Conservation (phyloP, 2,113 vertebrate genomes). For the Myrmecophaga tridactyla region DNA sequence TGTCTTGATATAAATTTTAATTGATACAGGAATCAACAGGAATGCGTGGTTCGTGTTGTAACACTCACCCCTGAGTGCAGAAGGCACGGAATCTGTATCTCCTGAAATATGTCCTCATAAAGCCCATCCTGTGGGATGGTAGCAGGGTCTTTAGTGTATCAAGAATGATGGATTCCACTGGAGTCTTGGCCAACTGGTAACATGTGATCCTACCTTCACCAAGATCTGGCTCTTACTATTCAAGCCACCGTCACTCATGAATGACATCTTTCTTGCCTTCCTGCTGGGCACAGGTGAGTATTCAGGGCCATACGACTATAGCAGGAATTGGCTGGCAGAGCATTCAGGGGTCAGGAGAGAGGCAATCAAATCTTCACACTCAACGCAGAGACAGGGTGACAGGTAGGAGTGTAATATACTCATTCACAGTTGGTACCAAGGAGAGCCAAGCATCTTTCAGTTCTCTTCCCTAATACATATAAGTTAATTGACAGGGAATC, state of each 20-base stretch:
- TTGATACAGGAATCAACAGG: too few species aligned
- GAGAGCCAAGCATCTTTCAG: background rate
- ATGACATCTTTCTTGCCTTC: background rate
- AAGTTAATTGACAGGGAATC: background rate
- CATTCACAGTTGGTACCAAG: too few species aligned
- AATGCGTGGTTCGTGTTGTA: background rate
- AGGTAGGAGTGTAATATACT: background rate
- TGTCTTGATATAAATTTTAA: background rate
- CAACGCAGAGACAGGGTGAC: background rate
- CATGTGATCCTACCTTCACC: too few species aligned
- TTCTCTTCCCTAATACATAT: background rate
- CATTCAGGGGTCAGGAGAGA: background rate
- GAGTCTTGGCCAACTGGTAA: background rate
- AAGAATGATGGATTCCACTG: background rate
- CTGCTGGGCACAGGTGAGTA: fast-evolving
- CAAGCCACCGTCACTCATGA: too few species aligned
- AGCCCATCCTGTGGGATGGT: too few species aligned
- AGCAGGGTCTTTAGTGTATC: too few species aligned
- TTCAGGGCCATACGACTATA: too few species aligned
- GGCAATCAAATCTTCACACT: background rate
- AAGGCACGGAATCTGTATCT: background rate
- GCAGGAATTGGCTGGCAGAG: fast-evolving
- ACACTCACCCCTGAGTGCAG: background rate
- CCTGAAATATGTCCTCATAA: fast-evolving
- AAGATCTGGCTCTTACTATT: too few species aligned